Evolutionary conservation across 1,140 invertebrate species (phyloP).

Genomic region (Drosophila mayri): DNA sequence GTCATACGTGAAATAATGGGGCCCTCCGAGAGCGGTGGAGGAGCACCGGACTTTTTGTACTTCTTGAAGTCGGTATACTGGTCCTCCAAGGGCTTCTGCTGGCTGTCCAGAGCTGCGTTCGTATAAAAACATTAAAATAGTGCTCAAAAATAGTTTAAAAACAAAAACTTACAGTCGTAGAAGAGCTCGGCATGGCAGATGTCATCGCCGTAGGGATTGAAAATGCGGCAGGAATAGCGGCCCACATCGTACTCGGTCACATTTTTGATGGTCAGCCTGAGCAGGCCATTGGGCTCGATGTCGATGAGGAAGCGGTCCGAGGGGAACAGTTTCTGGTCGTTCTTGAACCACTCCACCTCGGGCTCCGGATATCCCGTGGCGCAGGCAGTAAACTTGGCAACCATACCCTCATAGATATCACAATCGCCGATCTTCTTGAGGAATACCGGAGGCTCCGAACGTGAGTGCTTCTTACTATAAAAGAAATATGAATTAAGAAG

Average conservation of each 20-base stretch:
- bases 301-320: conserved; percentile 93
- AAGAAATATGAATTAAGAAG: no score
- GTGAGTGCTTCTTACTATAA: conserved; percentile 88
- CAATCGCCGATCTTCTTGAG: conserved; percentile 95
- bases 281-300: conserved; percentile 89
- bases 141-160: no score
- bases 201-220: conserved; percentile 93
- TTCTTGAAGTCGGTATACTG: conserved; percentile 94
- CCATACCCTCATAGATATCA: conserved; percentile 94
- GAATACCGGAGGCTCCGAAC: conserved; percentile 93
- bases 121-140: not conserved
- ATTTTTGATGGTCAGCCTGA: conserved; percentile 91
- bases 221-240: conserved; percentile 92
- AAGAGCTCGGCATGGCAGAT: conserved; percentile 92
- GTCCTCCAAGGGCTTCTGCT: conserved; percentile 90
- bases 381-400: conserved; percentile 96
- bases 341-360: conserved; percentile 93
- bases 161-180: conserved; percentile 91
- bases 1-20: conserved; percentile 96
- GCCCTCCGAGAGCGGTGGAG: conserved; percentile 93
- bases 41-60: conserved; percentile 91
- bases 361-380: conserved; percentile 94
- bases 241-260: conserved; percentile 92
- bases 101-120: conserved; percentile 89
- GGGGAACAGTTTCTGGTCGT: conserved; percentile 91